Base-by-base conservation (phyloP, 2,888 invertebrate genomes). In the Trissoscelio sp. region DNA sequence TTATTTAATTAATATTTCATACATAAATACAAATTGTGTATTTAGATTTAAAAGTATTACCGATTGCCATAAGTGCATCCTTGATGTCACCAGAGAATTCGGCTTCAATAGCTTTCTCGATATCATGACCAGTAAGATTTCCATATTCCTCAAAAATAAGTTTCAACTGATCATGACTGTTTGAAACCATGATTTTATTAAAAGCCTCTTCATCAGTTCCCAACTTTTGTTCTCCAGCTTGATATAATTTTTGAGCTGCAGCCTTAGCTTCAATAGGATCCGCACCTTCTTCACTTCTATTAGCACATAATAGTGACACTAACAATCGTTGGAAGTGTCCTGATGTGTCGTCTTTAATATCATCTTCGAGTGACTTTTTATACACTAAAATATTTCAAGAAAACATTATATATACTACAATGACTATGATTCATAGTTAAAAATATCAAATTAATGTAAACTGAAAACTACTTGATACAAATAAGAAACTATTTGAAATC, bases 51-150 rank as follows among this genome's bases (percentile, higher is more conserved):
- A 11, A 14, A 46, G 3, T 0, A 12, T 55, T 53, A 66, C 66
- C 42, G n/a, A 90, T 3, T 79, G 97, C 96, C 84, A 96, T 92
- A 39, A 97, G 92, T 14, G 96, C 97, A 86, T 95, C 94, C 92
- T 96, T 95, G 62, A 93, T 91, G 87, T 97, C 96, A 0, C 97
- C 97, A 2, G 96, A 96, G 92, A 97, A 97, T 92, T 97, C 97
- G 5, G 94, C 94, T 87, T 95, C 95, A 89, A 97, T 95, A 0
- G 96, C 96, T 86, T 95, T 93, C 81, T 96, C 96, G 85, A 97
- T 94, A 57, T 95, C 94, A 86, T 96, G 96, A 0, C 97, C 97
- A 0, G 96, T 96, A 77, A 96, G 92, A 88, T 92, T 93, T 83
- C 95, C 93, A 90, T 97, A 97, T 89, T 96, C 95, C 62, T 94